These are phyloP conservation scores for Probosciger aterrimus DNA, from an alignment of 2,113 vertebrate genomes.

Conservation along the genomic window DNA sequence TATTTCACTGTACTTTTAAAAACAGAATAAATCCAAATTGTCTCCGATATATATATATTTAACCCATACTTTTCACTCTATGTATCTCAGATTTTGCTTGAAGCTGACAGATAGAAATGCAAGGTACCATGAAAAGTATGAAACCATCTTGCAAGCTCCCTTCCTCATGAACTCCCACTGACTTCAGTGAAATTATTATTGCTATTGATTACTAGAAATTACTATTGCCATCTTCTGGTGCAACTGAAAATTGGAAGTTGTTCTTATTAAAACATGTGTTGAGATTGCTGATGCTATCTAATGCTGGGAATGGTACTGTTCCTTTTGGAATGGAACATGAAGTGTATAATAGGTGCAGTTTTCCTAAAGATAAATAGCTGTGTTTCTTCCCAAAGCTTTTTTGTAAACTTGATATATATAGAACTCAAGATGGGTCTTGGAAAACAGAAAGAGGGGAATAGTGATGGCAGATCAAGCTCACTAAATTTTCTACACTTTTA, in stretches of 20 bases:
- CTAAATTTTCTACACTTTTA: not conserved
- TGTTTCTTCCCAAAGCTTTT: not conserved
- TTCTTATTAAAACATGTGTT: not conserved
- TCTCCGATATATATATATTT: not conserved
- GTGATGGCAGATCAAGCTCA: rapidly evolving
- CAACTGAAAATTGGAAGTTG: slow-evolving; percentile 42
- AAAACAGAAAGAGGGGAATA: not conserved
- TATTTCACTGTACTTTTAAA: not conserved
- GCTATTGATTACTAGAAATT: slow-evolving; percentile 60
- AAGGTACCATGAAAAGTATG: not conserved
- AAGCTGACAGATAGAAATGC: not conserved
- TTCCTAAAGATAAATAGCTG: not conserved
- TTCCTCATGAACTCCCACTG: not conserved
- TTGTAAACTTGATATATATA: not conserved
- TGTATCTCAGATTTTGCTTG: not conserved
- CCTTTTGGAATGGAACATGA: not conserved
- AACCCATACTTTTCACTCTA: not conserved
- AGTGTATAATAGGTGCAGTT: not conserved
- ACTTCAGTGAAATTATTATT: slow-evolving; percentile 35
- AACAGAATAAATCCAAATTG: not conserved
- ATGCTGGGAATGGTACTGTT: not conserved
- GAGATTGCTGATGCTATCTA: not conserved
- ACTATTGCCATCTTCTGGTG: slow-evolving; percentile 65
- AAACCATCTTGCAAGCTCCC: not conserved
- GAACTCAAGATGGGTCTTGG: not conserved